These are phyloP conservation scores for Corvus hawaiiensis DNA, from an alignment of 2,113 vertebrate genomes.

Conservation along the genomic window DNA sequence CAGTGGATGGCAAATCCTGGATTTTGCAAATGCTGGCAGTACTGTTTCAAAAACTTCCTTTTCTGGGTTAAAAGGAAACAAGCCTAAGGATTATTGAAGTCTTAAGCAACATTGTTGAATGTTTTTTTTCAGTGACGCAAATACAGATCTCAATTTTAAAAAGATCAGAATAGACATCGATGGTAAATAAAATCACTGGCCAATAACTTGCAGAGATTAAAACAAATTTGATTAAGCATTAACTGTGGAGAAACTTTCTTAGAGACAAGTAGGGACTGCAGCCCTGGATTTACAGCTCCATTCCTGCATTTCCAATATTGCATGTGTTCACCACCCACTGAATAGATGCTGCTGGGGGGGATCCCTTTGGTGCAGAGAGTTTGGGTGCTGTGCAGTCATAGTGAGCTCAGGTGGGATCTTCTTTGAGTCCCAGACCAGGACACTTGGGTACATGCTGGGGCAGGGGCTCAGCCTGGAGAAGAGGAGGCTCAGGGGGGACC, in stretches of 20 bases:
- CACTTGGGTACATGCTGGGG: background rate
- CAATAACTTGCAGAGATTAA: constrained; percentile 25
- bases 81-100: constrained; percentile 25
- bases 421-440: background rate
- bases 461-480: background rate
- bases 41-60: constrained; percentile 21
- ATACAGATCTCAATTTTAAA: constrained; percentile 23
- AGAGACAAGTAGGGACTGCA: constrained; percentile 3
- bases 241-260: constrained; percentile 36
- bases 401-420: background rate
- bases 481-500: background rate
- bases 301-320: background rate
- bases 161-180: constrained; percentile 5
- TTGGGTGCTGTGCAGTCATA: background rate
- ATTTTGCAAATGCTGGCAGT: background rate
- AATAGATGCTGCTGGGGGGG: fast-evolving
- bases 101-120: constrained; percentile 52
- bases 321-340: background rate
- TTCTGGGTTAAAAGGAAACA: constrained; percentile 49
- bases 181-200: constrained; percentile 29
- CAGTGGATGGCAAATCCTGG: background rate
- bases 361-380: background rate
- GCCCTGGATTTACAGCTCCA: background rate
- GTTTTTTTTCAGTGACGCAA: constrained; percentile 52
- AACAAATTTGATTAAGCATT: constrained; percentile 61